Conservation (phyloP, 2,113 vertebrate species). For the Oxyura jamaicensis region DNA sequence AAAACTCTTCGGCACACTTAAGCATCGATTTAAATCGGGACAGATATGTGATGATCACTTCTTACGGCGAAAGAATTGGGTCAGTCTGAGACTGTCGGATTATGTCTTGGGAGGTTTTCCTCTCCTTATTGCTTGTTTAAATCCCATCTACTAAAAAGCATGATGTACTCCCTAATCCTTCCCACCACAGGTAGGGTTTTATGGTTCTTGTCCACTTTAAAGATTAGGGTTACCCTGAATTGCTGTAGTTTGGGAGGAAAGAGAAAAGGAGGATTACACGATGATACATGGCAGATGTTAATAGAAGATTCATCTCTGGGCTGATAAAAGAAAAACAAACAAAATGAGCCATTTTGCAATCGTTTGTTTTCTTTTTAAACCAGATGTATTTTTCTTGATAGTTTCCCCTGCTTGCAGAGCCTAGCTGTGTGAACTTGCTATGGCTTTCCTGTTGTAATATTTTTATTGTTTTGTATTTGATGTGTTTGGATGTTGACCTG, state of each 20-base stretch:
- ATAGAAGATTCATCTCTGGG: conserved; percentile 53
- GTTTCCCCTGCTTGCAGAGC: neutral
- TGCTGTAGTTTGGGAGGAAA: conserved; percentile 57
- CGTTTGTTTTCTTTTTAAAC: conserved; percentile 28
- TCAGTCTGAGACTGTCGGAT: conserved; percentile 78
- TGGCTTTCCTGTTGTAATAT: neutral
- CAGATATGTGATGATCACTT: conserved; percentile 44
- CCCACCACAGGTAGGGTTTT: conserved; percentile 79
- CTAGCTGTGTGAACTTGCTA: neutral
- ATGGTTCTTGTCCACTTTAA: conserved; percentile 81
- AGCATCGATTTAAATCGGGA: neutral
- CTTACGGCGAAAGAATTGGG: conserved; percentile 77
- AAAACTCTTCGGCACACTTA: conserved; percentile 22
- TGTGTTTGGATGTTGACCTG: rapidly evolving
- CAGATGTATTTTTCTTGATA: conserved; percentile 14
- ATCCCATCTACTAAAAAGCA: conserved; percentile 76
- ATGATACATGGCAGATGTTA: conserved; percentile 72
- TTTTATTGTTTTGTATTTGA: neutral
- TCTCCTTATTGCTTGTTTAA: conserved; percentile 77
- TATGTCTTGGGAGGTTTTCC: conserved; percentile 81
- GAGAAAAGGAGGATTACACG: conserved; percentile 74
- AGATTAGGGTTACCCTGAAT: conserved; percentile 80
- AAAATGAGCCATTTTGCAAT: conserved; percentile 50
- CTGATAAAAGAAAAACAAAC: conserved; percentile 62
- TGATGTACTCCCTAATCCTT: conserved; percentile 76